These are phyloP conservation scores for Erebia epiphron DNA, from an alignment of 2,888 invertebrate species.

Conservation along the genomic window DNA sequence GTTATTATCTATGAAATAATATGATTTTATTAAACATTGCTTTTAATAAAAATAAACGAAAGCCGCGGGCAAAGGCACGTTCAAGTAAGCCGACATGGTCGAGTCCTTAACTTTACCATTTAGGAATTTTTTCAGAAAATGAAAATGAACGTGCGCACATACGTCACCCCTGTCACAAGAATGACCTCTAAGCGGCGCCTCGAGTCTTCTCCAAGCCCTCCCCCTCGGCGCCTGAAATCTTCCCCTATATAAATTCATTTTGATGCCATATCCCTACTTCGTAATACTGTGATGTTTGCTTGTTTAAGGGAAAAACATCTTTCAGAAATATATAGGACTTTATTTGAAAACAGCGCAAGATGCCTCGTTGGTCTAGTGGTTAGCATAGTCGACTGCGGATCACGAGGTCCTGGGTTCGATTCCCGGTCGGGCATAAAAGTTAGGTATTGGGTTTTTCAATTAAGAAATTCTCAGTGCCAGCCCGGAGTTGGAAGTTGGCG, in stretches of 20 bases:
- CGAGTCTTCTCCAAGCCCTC: slow-evolving; percentile 31
- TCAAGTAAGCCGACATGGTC: neutral
- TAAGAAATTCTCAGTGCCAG: too few relatives aligned
- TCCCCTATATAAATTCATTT: slow-evolving; percentile 33
- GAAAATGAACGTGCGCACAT: slow-evolving; percentile 33
- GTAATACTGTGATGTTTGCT: slow-evolving; percentile 12
- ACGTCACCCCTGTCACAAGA: slow-evolving; percentile 34
- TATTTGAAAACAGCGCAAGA: neutral
- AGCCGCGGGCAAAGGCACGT: neutral
- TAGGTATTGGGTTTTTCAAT: too few relatives aligned
- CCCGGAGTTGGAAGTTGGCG: too few relatives aligned
- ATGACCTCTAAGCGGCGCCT: slow-evolving; percentile 34
- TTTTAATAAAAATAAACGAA: neutral
- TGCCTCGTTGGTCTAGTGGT: too few relatives aligned
- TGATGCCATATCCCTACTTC: slow-evolving; percentile 24
- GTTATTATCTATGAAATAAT: too few relatives aligned
- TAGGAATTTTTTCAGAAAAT: slow-evolving; percentile 13
- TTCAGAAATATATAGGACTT: neutral
- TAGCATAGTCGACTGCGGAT: too few relatives aligned
- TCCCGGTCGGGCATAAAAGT: too few relatives aligned
- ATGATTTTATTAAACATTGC: too few relatives aligned
- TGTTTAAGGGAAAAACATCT: neutral
- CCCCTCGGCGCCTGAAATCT: slow-evolving; percentile 37
- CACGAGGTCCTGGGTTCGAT: too few relatives aligned
- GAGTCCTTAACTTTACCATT: neutral